Conservation (phyloP, 2,113 vertebrate species). For the Brachypteracias leptosomus region DNA sequence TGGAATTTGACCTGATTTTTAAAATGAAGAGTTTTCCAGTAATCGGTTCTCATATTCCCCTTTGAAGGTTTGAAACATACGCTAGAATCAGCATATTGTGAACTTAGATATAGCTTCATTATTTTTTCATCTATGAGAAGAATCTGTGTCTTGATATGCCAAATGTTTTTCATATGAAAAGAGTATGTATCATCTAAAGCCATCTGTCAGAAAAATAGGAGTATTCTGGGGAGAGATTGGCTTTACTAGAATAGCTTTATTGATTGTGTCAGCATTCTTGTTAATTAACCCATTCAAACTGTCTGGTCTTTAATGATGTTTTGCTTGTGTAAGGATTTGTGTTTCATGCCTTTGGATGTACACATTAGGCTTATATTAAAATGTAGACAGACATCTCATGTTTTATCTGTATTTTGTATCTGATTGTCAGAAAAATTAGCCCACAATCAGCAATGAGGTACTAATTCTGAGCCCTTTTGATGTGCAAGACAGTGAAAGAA, state of each 20-base stretch:
- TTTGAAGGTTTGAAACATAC: not conserved
- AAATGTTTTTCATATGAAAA: not conserved
- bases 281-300: conserved; percentile 43
- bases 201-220: conserved; percentile 30
- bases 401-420: not conserved
- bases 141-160: not conserved
- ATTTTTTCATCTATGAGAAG: not conserved
- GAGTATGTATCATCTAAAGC: not conserved
- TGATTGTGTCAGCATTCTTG: conserved; percentile 42
- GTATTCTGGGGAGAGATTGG: not conserved
- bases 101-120: not conserved
- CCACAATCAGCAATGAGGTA: not conserved
- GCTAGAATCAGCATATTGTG: not conserved
- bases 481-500: not conserved
- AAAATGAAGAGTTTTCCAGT: not conserved
- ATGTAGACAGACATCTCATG: not conserved
- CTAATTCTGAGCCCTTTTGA: not conserved
- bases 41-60: not conserved
- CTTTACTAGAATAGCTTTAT: conserved; percentile 27
- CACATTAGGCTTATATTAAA: not conserved
- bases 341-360: not conserved
- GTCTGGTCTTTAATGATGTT: conserved; percentile 34
- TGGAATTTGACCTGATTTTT: conserved; percentile 1
- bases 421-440: conserved; percentile 4
- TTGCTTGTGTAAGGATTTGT: conserved; percentile 22